Conservation (phyloP, 2,797 vertebrate species). For the Cirrhinus molitorella region DNA sequence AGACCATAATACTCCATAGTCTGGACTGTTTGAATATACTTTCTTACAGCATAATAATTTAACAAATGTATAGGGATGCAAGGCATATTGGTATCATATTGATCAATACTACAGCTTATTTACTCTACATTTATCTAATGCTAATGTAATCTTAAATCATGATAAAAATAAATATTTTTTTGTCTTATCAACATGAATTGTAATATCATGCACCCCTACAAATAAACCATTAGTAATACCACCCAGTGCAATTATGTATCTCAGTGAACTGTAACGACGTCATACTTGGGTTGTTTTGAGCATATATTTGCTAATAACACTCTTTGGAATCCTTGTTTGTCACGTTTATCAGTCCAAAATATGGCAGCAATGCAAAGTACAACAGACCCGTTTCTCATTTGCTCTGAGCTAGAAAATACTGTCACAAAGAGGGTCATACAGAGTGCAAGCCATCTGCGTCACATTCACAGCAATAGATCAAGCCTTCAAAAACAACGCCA, state of each 20-base stretch:
- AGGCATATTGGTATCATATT: not conserved
- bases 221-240: not conserved
- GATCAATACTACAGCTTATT: not conserved
- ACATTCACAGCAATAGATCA: constrained; percentile 14
- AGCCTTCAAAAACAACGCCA: not conserved
- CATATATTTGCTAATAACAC: not conserved
- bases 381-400: constrained; percentile 19
- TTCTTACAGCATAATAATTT: not conserved
- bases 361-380: constrained; percentile 13
- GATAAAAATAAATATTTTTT: no score
- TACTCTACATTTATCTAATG: not conserved
- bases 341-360: constrained; percentile 6
- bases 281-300: constrained; percentile 16
- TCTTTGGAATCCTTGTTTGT: not conserved
- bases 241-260: not conserved
- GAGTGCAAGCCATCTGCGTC: not conserved
- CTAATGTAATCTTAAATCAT: not conserved
- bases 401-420: constrained; percentile 14
- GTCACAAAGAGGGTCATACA: not conserved
- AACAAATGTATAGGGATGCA: not conserved
- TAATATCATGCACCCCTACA: not conserved
- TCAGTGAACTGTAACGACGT: not conserved
- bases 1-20: not conserved
- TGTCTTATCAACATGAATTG: not conserved
- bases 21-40: not conserved